Base-by-base conservation (phyloP, 2,113 vertebrate species). In the Datnioides undecimradiatus region DNA sequence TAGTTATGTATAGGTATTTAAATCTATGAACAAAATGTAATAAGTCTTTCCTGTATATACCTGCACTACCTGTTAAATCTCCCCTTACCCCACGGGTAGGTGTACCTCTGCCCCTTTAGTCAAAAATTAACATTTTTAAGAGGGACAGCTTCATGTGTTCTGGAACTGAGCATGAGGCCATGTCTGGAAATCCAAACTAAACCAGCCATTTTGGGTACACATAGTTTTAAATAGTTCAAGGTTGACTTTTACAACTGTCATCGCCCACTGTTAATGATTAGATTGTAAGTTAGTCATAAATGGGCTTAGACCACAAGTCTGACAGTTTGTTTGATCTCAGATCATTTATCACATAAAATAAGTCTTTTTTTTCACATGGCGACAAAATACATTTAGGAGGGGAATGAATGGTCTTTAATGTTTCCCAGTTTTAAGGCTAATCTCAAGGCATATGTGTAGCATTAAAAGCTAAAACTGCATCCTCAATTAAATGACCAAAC, bases 221-320 rank as follows among this genome's bases (percentile, higher is more conserved):
- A n/a, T n/a, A n/a, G n/a, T n/a, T n/a, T n/a, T n/a, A n/a, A n/a
- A n/a, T n/a, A n/a, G n/a, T n/a, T n/a, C 21, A 46, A 55, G 16
- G 3, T 51, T 60, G 8, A 31, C n/a, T 21, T 48, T 6, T 59
- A 19, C 25, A 33, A 3, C 11, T 38, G 10, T 17, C 7, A 21
- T n/a, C 34, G 23, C 8, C 57, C 33, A 54, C 1, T 79, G 31
- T 66, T 48, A 75, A 46, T 60, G 2, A 84, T 72, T 77, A 64
- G 17, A 40, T 0, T 6, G 12, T 23, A 6, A 23, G 16, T 46
- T 34, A 17, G 7, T 19, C 31, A 16, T 74, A 2, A n/a, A 40
- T 40, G 51, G 23, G 8, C 5, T 33, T 8, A 29, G n/a, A 36
- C 52, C 21, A 49, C 2, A 65, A 29, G 21, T 49, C 2, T 60